Evolutionary conservation across 2,888 invertebrate species (phyloP), one percentile per base, ranked within the genome.

Genomic region (Gymnocheta viridis): DNA sequence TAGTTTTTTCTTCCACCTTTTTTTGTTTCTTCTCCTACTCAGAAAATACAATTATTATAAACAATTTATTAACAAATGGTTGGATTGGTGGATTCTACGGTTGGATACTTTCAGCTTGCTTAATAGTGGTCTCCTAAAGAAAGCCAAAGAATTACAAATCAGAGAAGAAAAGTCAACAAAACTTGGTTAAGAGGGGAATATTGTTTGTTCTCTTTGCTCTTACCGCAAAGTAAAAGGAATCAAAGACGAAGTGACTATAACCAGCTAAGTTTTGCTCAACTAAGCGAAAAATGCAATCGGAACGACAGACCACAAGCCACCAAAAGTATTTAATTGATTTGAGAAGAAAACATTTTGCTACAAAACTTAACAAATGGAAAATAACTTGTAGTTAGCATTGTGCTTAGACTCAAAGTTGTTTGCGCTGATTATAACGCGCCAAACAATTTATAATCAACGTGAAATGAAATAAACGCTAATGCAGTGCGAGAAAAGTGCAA

Each of bases 401-500:
- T 49, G 76, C 72, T 60, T 44, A 19, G 4, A 4, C 29, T 1
- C 7, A 49, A n/a, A 35, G 17, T 19, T 69, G 44, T 69, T 27
- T 62, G 19, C 35, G 58, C 58, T 70, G 66, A 51, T 41, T 76
- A 60, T 49, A 69, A 77, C 17, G 81, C 81, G 81, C 81, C 73
- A 84, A 69, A 83, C 86, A 86, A 86, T 87, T 87, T 87, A 87
- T 85, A 86, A 85, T 88, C 88, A 87, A 82, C 87, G 86, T 85
- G 87, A 88, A 89, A 82, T 85, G 79, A 89, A 89, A 84, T 85
- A 80, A 88, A 87, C 87, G 88, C 88, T 78, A 32, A 78, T 88
- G 89, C 89, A 89, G 88, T 89, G 89, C 88, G 89, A 85, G 86
- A 88, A 90, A 90, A 90, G 90, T 90, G 90, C 90, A 90, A 90